A percentile compares a stretch with the other conserved stretches of the same genome.
Evolutionary conservation across 2,113 vertebrate genomes (phyloP).

Genomic region (Opisthocomus hoazin): DNA sequence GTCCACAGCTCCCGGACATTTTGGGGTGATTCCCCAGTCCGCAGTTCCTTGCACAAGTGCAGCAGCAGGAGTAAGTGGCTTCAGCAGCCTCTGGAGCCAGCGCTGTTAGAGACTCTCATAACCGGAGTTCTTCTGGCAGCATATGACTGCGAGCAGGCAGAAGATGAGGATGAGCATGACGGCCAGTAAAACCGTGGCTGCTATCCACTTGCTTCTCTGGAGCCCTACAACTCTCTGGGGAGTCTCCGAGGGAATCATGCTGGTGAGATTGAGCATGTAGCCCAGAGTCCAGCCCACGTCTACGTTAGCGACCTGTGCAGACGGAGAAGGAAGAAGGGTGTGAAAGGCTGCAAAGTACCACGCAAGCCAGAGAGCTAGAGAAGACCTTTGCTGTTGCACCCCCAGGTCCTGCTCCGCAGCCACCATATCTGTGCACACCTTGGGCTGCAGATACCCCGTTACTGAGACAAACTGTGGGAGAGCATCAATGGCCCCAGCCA

Average conservation of each 20-base stretch:
- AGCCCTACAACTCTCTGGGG: constrained; percentile 48
- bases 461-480: not conserved
- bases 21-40: rapidly evolving
- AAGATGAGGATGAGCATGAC: constrained; percentile 7
- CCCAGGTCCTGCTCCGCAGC: not conserved
- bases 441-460: not conserved
- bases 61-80: not conserved
- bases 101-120: not conserved
- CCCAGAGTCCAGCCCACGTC: constrained; percentile 85
- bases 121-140: not conserved
- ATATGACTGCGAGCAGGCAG: not conserved
- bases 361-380: not conserved
- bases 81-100: not conserved
- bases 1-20: not conserved
- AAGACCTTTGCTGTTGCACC: not conserved
- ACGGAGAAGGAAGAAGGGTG: not conserved
- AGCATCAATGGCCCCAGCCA: not conserved
- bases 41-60: not conserved
- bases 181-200: constrained; percentile 63
- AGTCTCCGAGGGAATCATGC: constrained; percentile 73
- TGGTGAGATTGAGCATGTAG: constrained; percentile 84
- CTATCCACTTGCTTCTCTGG: constrained; percentile 62
- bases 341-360: not conserved
- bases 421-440: not conserved
- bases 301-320: constrained; percentile 65